Evolutionary conservation across 2,113 vertebrate genomes (phyloP).

Genomic region (Myocastor coypus): DNA sequence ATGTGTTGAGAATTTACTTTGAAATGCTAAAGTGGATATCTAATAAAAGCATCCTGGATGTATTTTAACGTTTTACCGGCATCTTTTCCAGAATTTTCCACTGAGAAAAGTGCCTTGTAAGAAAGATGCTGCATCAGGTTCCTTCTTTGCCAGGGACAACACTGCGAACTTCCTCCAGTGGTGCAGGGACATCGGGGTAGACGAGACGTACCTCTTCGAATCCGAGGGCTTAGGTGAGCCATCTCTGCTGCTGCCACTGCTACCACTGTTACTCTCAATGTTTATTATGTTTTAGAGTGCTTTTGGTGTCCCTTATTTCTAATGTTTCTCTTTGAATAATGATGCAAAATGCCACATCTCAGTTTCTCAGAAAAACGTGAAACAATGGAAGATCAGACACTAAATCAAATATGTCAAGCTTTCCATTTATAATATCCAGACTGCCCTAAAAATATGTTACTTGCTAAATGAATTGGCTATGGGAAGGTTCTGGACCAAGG

Average conservation of each 20-base stretch:
- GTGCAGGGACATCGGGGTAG: slow-evolving; percentile 94
- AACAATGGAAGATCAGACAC: slow-evolving; percentile 31
- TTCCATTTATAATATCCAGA: slow-evolving; percentile 66
- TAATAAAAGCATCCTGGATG: slow-evolving; percentile 15
- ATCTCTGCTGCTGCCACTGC: no score
- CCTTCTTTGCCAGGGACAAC: slow-evolving; percentile 99
- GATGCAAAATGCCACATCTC: not conserved
- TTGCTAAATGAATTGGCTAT: slow-evolving; percentile 65
- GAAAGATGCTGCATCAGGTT: slow-evolving; percentile 94
- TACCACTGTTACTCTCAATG: not conserved
- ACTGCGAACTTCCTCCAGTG: slow-evolving; percentile 98
- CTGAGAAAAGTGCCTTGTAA: slow-evolving; percentile 94
- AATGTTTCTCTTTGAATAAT: slow-evolving; percentile 55
- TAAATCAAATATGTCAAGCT: slow-evolving; percentile 65
- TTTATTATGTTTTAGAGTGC: slow-evolving; percentile 45
- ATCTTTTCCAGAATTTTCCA: slow-evolving; percentile 90
- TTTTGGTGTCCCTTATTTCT: not conserved
- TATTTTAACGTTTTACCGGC: not conserved
- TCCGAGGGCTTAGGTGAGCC: slow-evolving; percentile 96
- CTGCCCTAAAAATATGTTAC: not conserved
- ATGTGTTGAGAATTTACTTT: slow-evolving; percentile 6
- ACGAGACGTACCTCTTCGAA: slow-evolving; percentile 97
- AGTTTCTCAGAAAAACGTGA: slow-evolving; percentile 40
- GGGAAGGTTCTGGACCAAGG: slow-evolving; percentile 14
- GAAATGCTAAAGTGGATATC: not conserved